phyloP scores from a whole-genome alignment of 1,140 invertebrate genomes.

The Pogonognathellus flavescens region DNA sequence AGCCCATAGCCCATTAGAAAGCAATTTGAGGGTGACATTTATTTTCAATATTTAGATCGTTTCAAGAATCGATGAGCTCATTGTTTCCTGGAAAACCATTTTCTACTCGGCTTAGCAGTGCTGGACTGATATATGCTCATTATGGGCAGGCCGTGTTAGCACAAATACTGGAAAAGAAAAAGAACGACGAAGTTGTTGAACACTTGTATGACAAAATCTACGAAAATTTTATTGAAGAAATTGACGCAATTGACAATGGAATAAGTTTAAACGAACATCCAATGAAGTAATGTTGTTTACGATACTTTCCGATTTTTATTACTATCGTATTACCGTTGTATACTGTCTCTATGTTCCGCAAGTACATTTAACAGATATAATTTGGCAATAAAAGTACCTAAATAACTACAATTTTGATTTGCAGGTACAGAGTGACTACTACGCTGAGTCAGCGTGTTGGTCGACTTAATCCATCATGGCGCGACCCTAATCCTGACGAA shows the following conservation, averaged over 20 bases:
- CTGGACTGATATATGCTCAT: conserved; percentile 92
- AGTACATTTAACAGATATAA: no score
- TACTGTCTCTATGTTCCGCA: no score
- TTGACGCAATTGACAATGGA: conserved; percentile 95
- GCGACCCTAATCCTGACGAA: conserved; percentile 74
- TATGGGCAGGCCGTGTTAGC: conserved; percentile 88
- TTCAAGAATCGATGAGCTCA: conserved; percentile 76
- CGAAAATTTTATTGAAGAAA: conserved; percentile 90
- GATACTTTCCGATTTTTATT: neutral
- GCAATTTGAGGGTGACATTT: no score
- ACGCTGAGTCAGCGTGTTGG: conserved; percentile 82
- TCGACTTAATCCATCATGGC: conserved; percentile 90
- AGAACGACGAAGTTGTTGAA: conserved; percentile 71
- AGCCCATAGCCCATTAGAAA: no score
- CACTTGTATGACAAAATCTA: conserved; percentile 88
- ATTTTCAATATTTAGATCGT: conserved; percentile 75
- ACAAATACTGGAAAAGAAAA: conserved; percentile 72
- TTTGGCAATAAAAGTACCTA: no score
- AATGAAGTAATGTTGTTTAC: conserved; percentile 48
- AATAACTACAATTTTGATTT: no score
- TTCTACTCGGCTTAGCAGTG: conserved; percentile 88
- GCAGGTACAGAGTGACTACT: conserved; percentile 84
- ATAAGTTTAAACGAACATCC: conserved; percentile 60
- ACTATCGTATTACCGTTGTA: neutral
- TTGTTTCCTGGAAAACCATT: conserved; percentile 74